Conservation (phyloP, 2,113 vertebrate species). For the Brachyistius frenatus region DNA sequence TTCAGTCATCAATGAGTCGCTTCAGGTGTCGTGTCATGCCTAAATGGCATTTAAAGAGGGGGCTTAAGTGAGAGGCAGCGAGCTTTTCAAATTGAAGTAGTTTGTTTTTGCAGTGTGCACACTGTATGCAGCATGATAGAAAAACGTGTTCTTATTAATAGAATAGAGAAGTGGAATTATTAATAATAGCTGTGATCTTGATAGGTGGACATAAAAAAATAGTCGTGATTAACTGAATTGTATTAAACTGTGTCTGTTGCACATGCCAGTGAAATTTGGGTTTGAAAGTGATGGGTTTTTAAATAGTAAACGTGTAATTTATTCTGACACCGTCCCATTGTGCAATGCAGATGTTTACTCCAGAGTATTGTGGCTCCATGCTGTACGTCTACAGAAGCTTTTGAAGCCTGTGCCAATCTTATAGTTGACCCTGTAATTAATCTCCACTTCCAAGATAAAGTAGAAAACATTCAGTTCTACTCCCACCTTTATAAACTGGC, state of each 20-base stretch:
- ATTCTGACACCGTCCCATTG: conserved; percentile 10
- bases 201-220: conserved; percentile 3
- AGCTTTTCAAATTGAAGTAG: conserved; percentile 42
- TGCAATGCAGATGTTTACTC: conserved; percentile 24
- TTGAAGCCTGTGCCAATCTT: conserved; percentile 14
- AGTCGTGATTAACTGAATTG: conserved; percentile 2
- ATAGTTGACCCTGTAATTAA: conserved; percentile 41
- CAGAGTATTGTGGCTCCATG: not conserved
- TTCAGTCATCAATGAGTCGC: not conserved
- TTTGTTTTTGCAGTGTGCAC: conserved; percentile 27
- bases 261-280: not conserved
- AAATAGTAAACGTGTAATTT: conserved; percentile 21
- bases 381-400: conserved; percentile 7
- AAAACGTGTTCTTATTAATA: conserved; percentile 23
- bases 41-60: conserved; percentile 9
- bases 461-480: conserved; percentile 11
- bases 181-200: conserved; percentile 11
- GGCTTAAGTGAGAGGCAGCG: not conserved
- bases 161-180: conserved; percentile 1
- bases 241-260: conserved; percentile 7
- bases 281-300: conserved; percentile 5
- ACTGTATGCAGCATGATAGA: not conserved
- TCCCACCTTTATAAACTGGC: conserved; percentile 30
- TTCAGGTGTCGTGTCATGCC: conserved; percentile 24
- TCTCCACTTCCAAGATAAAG: conserved; percentile 16